Evolutionary conservation across 1,140 invertebrate species (phyloP), one percentile per base, ranked within the genome.

Genomic region (Apis cerana): DNA sequence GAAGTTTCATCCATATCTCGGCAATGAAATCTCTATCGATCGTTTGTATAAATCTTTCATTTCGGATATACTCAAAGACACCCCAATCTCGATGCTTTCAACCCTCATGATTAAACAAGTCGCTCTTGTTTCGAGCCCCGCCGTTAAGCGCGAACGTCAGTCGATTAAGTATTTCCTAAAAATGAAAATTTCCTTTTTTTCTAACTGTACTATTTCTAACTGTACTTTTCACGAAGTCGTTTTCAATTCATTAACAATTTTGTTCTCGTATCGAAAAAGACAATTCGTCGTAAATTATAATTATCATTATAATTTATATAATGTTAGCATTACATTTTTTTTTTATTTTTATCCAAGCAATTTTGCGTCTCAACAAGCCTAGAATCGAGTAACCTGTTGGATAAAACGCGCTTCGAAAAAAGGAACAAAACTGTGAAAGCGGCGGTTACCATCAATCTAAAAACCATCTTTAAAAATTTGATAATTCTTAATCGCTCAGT

Each of bases 31-130:
- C 68, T 87, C 84, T 90, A 90, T 90, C 87, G 85, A 50, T 81
- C 62, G 83, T 83, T 84, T 80, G 74, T 89, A 90, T 89, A 91
- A 91, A 91, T 91, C 90, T 91, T 86, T 87, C 87, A 88, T 89
- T 90, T 86, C 84, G 85, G 91, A 91, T 90, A 88, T 91, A 91
- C 88, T 91, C 89, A 90, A 86, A 88, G 80, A 81, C 75, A 43
- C 81, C 85, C 79, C 85, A 86, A 67, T 78, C 81, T 82, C 86
- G 61, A 70, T 61, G 43, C 80, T 70, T 82, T 84, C 69, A 75
- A 86, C 81, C 85, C 89, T 84, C 75, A 56, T 64, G 74, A 50
- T 83, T 85, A 88, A 88, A 88, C 87, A 81, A 89, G 88, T 82
- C 78, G 85, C 87, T 84, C 70, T 75, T 48, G 74, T 75, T 89